Base-by-base conservation (phyloP, 2,888 invertebrate species). In the Plebejus argus region DNA sequence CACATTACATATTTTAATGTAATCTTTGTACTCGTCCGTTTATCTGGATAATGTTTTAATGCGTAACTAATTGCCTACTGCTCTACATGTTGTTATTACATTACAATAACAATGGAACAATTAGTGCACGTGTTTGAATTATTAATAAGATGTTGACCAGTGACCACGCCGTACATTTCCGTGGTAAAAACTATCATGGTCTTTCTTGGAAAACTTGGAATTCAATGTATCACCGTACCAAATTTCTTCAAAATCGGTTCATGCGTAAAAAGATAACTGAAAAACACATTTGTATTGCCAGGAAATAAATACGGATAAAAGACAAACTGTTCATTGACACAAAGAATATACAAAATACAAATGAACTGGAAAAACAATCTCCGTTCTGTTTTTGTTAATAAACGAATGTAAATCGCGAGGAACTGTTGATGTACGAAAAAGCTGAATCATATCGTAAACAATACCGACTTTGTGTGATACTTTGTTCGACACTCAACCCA, bases 361-460 rank as follows among this genome's bases (percentile, higher is more conserved):
- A 66, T 66, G 61, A 66, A 58, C 15, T 15, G 28, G 23, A 66
- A 66, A 33, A 28, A 66, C 28, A 33, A 28, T 61, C 10, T 61
- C 61, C 4, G 7, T 28, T 61, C 10, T 58, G 58, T 66, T 66
- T 33, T 28, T 33, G 28, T 66, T 33, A 66, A 33, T 33, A 66
- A 28, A 33, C 66, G 61, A 10, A 61, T 61, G 61, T 10, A 28
- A 5, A 33, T 28, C 28, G 66, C 66, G 28, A 15, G 15, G 10
- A 66, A 66, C 66, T 66, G 28, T 15, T 33, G 28, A 71, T 71
- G 39, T 39, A 39, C 39, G 39, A 70, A 71, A 71, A 35, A 35
- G 71, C 71, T 39, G 35, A 71, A n/a, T 71, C 71, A 71, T 39
- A 35, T 70, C 7, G 71, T 39, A 71, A 71, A 71, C 71, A 71